Evolutionary conservation across 1,140 invertebrate species (phyloP).

Genomic region (Atopsyche davidsoni): DNA sequence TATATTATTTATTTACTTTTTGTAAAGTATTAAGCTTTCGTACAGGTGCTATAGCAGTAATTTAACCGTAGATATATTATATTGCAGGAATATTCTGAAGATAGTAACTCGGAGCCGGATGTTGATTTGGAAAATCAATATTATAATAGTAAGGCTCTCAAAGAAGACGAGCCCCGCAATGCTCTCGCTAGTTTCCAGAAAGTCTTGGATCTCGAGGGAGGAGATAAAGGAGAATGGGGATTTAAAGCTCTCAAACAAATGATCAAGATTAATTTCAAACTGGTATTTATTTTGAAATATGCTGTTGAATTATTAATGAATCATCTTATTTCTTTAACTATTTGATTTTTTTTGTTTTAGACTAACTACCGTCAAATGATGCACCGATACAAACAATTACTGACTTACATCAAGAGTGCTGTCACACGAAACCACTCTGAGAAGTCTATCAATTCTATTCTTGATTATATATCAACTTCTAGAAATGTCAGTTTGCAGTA

Average conservation of each 20-base stretch:
- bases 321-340: not conserved
- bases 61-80: no score
- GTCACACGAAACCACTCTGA: slow-evolving; percentile 99
- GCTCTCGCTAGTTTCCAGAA: slow-evolving; percentile 95
- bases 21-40: no score
- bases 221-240: slow-evolving; percentile 99
- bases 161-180: slow-evolving; percentile 91
- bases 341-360: slow-evolving; percentile 49
- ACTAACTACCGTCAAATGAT: slow-evolving; percentile 96
- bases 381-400: slow-evolving; percentile 89
- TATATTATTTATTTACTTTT: no score
- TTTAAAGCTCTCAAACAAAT: slow-evolving; percentile 99
- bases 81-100: slow-evolving; percentile 94
- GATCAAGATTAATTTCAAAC: slow-evolving; percentile 99
- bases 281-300: slow-evolving; percentile 59
- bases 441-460: slow-evolving; percentile 98
- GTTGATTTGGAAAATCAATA: slow-evolving; percentile 99
- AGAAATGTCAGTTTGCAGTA: slow-evolving; percentile 74
- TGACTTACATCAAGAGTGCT: slow-evolving; percentile 97
- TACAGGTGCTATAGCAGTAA: no score
- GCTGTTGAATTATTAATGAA: not conserved
- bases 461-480: slow-evolving; percentile 99
- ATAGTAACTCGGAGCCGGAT: slow-evolving; percentile 96
- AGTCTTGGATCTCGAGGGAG: slow-evolving; percentile 91
- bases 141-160: slow-evolving; percentile 98